phyloP scores from a whole-genome alignment of 2,113 vertebrate species.

The Percina caprodes region DNA sequence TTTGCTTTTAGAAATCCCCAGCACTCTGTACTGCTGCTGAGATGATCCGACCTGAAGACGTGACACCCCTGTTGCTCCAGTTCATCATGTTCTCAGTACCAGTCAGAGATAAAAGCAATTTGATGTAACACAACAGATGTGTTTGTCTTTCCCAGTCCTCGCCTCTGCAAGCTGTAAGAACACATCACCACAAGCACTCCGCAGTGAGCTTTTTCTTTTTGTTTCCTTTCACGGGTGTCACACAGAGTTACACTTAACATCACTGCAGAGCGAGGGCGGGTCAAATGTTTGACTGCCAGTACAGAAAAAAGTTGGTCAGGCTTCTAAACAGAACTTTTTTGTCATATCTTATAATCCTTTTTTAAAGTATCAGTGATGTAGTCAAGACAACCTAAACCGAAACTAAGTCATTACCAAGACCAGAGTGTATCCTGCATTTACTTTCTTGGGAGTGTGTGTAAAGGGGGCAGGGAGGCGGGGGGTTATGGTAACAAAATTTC shows the following conservation, averaged over 20 bases:
- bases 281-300: background rate
- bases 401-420: no score
- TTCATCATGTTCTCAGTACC: constrained; percentile 16
- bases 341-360: background rate
- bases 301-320: background rate
- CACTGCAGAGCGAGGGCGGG: background rate
- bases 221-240: constrained; percentile 16
- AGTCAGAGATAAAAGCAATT: constrained; percentile 55
- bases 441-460: no score
- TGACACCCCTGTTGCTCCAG: constrained; percentile 8
- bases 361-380: no score
- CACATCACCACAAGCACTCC: constrained; percentile 13
- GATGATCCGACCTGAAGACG: background rate
- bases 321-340: background rate
- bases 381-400: no score
- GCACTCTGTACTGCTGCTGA: background rate
- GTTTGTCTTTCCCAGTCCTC: constrained; percentile 35
- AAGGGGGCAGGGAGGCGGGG: no score
- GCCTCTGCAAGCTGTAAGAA: constrained; percentile 14
- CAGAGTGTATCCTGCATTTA: no score
- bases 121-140: constrained; percentile 48
- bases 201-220: constrained; percentile 28
- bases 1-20: background rate
- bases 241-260: constrained; percentile 5
- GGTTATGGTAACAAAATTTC: no score